Evolutionary conservation across 2,113 vertebrate genomes (phyloP).

Genomic region (Dromaius novaehollandiae): DNA sequence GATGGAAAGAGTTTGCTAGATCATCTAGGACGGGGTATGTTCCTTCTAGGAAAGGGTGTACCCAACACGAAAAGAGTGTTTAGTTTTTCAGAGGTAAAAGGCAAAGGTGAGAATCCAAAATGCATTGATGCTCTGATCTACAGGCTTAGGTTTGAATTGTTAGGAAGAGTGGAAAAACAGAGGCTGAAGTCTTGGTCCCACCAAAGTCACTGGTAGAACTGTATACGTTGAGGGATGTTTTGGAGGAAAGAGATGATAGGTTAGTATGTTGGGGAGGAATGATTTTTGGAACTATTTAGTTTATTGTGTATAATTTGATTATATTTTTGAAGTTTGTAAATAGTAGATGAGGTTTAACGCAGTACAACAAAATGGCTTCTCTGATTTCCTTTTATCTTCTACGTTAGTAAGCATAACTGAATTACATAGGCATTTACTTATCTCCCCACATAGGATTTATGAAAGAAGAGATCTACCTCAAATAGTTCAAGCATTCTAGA

Average conservation of each 20-base stretch:
- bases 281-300: not conserved
- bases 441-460: not conserved
- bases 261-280: not conserved
- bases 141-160: not conserved
- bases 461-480: conserved; percentile 36
- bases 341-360: not conserved
- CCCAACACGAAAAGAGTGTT: fast-evolving
- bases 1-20: not conserved
- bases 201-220: not conserved
- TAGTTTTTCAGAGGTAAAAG: not conserved
- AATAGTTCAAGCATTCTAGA: conserved; percentile 10
- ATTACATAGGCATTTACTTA: not conserved
- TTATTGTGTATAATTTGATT: not conserved
- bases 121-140: fast-evolving
- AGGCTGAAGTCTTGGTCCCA: not conserved
- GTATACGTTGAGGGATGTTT: not conserved
- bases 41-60: not conserved
- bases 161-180: not conserved
- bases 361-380: not conserved
- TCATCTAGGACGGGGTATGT: fast-evolving
- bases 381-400: not conserved
- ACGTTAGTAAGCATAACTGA: not conserved
- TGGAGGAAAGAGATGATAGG: not conserved
- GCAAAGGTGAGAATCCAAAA: not conserved
- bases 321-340: not conserved